These are phyloP conservation scores for Oppia nitens DNA, from an alignment of 1,140 invertebrate genomes.

Conservation along the genomic window DNA sequence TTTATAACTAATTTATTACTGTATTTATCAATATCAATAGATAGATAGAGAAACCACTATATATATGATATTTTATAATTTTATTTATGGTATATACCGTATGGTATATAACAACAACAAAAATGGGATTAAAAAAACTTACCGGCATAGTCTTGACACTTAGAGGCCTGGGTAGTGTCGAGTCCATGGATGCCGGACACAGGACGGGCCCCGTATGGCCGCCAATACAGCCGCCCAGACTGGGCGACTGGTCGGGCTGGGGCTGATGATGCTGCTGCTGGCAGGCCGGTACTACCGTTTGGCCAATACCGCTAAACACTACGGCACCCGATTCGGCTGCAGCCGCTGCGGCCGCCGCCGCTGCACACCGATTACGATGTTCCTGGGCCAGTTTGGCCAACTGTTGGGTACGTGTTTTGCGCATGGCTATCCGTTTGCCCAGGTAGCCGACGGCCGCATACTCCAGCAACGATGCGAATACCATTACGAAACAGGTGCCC, in stretches of 20 bases:
- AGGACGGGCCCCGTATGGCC: not conserved
- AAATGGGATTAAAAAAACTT: not conserved
- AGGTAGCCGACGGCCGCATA: slow-evolving; percentile 87
- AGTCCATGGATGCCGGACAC: not conserved
- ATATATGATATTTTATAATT: not conserved
- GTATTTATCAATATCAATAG: no score
- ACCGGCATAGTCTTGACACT: not conserved
- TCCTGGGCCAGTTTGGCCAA: slow-evolving; percentile 76
- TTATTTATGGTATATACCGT: no score
- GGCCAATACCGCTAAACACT: not conserved
- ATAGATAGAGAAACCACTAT: no score
- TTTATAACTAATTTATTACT: no score
- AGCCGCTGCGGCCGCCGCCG: slow-evolving; percentile 16
- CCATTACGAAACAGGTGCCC: slow-evolving; percentile 35
- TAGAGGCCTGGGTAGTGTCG: not conserved
- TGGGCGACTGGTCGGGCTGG: not conserved
- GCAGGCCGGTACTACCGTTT: not conserved
- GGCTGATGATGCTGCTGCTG: not conserved
- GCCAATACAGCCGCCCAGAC: not conserved
- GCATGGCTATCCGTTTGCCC: slow-evolving; percentile 85
- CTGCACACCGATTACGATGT: slow-evolving; percentile 27
- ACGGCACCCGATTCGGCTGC: slow-evolving; percentile 10
- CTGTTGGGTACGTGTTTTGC: slow-evolving; percentile 67
- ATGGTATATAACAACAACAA: not conserved
- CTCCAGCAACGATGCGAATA: slow-evolving; percentile 32